Evolutionary conservation across 2,888 invertebrate species (phyloP), one percentile per base, ranked within the genome.

Genomic region (Hyposoter dolosus): DNA sequence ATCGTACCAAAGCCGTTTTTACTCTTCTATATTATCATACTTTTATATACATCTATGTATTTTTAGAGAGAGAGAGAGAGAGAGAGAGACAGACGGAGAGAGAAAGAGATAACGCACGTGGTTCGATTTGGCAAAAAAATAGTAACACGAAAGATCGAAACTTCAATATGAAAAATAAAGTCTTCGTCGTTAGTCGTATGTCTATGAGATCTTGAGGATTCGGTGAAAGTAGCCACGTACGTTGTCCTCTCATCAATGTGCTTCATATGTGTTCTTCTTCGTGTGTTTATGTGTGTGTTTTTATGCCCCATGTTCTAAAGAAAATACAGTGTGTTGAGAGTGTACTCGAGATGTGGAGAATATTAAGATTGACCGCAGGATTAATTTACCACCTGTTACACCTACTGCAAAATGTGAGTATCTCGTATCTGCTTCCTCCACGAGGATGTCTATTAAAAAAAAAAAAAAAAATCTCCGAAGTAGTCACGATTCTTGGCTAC

Each of bases 321-420:
- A 19, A 43, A 65, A 72, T 32, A 79, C 23, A 72, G 80, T 72
- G 80, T 65, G 47, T 80, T 72, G 3, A n/a, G 65, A 65, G 80
- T 65, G 77, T 72, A 66, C 68, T 43, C 74, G 53, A 28, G 63
- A 75, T 32, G 12, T 68, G 47, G n/a, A 63, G 84, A 75, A 72
- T 74, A 81, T 63, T 23, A 75, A 75, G 75, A 82, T 79, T 47
- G 71, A 82, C 71, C 82, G 71, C 79, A 76, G 85, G 85, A 85
- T 85, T 85, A 85, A 82, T 85, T 85, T 76, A 79, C 78, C 79
- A 82, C 65, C 60, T 43, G 35, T 53, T 19, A 43, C 23, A 19
- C 50, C 45, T 19, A 4, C 56, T 72, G 71, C 43, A 35, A n/a
- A 79, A 19, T 53, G 85, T 85, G 82, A 85, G 82, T 85, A 85